Conservation (phyloP, 2,797 vertebrate genomes). For the Xenopus petersii region DNA sequence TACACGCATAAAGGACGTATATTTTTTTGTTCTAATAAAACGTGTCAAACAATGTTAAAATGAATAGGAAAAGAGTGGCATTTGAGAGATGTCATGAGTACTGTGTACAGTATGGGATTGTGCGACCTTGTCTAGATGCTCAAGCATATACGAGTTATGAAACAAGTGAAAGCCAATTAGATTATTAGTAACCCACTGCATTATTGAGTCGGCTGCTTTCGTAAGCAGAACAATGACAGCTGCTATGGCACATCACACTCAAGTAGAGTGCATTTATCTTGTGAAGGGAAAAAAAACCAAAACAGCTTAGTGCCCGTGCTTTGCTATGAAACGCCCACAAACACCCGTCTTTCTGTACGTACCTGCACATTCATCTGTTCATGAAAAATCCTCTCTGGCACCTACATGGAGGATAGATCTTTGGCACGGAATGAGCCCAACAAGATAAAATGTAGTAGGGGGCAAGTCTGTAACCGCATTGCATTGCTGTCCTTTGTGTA, state of each 20-base stretch:
- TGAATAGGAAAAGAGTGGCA: no score
- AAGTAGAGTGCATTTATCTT: neutral
- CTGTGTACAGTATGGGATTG: conserved; percentile 1
- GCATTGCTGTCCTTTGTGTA: conserved; percentile 67
- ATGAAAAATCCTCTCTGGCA: conserved; percentile 53
- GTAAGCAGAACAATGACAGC: conserved; percentile 9
- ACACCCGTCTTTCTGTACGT: conserved; percentile 54
- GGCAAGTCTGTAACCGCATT: conserved; percentile 56
- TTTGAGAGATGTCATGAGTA: neutral
- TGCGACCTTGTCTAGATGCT: neutral
- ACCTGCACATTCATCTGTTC: conserved; percentile 79
- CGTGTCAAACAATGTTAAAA: no score
- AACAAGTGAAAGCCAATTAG: conserved; percentile 11
- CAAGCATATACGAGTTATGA: conserved; percentile 16
- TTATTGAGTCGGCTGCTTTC: conserved; percentile 15
- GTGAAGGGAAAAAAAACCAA: neutral
- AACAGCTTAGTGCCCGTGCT: neutral
- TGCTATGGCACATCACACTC: neutral
- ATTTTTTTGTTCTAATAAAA: no score
- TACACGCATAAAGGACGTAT: no score
- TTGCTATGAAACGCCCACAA: neutral
- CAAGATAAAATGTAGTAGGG: conserved; percentile 59
- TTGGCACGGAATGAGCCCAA: conserved; percentile 50
- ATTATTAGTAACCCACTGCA: neutral
- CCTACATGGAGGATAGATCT: conserved; percentile 31